Conservation (phyloP, 2,797 vertebrate species). For the Coluber constrictor region DNA sequence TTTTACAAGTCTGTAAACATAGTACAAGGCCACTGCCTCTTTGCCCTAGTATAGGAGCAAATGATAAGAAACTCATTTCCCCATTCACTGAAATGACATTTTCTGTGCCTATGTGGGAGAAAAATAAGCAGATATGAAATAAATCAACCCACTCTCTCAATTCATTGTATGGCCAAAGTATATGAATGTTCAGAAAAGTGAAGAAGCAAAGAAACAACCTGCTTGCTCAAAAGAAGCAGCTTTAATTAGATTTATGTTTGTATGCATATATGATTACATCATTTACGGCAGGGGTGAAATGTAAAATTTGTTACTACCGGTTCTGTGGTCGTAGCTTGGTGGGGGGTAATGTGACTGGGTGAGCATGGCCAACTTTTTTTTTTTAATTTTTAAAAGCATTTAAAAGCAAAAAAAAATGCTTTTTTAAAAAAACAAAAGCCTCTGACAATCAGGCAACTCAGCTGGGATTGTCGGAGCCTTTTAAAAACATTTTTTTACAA, state of each 20-base stretch:
- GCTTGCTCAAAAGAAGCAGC: slow-evolving; percentile 31
- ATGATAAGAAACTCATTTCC: neutral
- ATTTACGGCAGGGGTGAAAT: neutral
- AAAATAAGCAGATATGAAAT: slow-evolving; percentile 29
- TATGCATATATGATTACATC: slow-evolving; percentile 8
- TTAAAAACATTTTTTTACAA: no score
- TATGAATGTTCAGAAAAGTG: slow-evolving; percentile 37
- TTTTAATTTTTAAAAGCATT: no score
- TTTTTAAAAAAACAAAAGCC: no score
- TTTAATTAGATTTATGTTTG: slow-evolving; percentile 44
- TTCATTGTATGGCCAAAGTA: slow-evolving; percentile 48
- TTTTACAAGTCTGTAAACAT: neutral
- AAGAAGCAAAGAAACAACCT: slow-evolving; percentile 50
- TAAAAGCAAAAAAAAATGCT: no score
- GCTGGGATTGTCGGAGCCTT: no score
- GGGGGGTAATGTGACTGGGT: no score
- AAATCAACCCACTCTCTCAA: slow-evolving; percentile 34
- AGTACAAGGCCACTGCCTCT: neutral
- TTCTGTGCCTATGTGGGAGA: slow-evolving; percentile 47
- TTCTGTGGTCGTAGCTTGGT: no score
- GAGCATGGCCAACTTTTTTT: no score
- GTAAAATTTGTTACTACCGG: no score
- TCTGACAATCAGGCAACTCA: no score
- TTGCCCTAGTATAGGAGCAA: neutral
- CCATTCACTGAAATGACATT: slow-evolving; percentile 39